Evolutionary conservation across 1,140 invertebrate species (phyloP), one percentile per base, ranked within the genome.

Genomic region (Diachasmimorpha longicaudata): DNA sequence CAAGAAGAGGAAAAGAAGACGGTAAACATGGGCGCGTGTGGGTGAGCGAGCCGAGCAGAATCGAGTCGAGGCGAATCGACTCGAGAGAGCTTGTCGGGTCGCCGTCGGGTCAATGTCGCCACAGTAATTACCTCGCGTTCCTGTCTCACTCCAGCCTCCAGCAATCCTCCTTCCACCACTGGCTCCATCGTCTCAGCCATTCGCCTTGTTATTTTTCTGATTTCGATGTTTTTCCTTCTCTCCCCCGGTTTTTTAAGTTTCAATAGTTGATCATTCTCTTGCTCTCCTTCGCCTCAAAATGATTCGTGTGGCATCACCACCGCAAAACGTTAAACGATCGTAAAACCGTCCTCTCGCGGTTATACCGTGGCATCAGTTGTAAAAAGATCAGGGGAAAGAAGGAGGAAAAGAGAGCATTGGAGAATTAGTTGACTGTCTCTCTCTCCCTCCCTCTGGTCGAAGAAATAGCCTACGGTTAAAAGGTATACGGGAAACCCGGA

Each of bases 71-170:
- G 21, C 46, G 70, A 73, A 73, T 75, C 68, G 79, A 78, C 79
- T 78, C 66, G 31, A 31, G 44, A 75, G 73, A 70, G 71, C 77
- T 79, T 82, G 81, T 82, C 79, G 81, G 83, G 83, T 84, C 83
- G 81, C 80, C 81, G 80, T 81, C 81, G 81, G 82, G 84, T 84
- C 83, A 85, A 85, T 84, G 83, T 84, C 83, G 81, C 81, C 81
- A 80, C 81, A 82, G 82, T 84, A 85, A 85, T 85, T 84, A 84
- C 83, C 83, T 82, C 81, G 79, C 79, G 77, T 78, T 70, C 37
- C 63, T 44, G 72, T 76, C 70, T 70, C 72, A 36, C 77, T 72
- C 74, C 69, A 44, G 52, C 73, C 75, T 75, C 72, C 46, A 23
- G 71, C 68, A 0, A 52, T 52, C 14, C 48, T 52, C 73, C 14